A percentile compares a stretch with the other conserved stretches of the same genome.
Evolutionary conservation across 2,888 invertebrate species (phyloP).

Genomic region (Dicycla oo): DNA sequence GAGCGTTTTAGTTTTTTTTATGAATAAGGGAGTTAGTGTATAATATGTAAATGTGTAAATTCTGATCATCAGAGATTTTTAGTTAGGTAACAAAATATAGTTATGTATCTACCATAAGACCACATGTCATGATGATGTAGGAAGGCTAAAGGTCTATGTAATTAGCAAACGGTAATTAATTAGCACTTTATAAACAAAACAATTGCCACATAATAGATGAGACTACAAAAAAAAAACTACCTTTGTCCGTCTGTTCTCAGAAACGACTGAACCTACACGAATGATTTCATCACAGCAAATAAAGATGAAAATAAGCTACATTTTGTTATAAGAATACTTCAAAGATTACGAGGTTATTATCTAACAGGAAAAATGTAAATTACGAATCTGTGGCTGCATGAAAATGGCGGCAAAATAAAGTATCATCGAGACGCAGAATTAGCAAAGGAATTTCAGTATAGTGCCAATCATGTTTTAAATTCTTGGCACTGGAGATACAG

Average conservation of each 20-base stretch:
- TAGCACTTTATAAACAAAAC: conserved; percentile 21
- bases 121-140: not conserved
- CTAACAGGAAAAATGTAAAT: conserved; percentile 39
- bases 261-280: conserved; percentile 16
- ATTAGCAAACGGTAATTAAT: conserved; percentile 13
- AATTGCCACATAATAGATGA: not conserved
- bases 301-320: conserved; percentile 15
- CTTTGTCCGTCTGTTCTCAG: conserved; percentile 18
- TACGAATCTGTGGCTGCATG: conserved; percentile 25
- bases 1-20: too few relatives aligned
- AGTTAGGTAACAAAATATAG: not conserved
- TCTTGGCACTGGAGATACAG: conserved; percentile 25
- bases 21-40: too few relatives aligned
- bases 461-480: conserved; percentile 51
- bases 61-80: too few relatives aligned
- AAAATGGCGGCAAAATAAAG: conserved; percentile 31
- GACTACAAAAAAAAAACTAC: conserved; percentile 4
- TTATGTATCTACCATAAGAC: not conserved
- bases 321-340: not conserved
- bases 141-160: not conserved
- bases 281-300: conserved; percentile 15
- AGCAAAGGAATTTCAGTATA: conserved; percentile 48
- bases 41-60: too few relatives aligned
- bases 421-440: not conserved
- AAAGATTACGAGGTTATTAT: conserved; percentile 3